phyloP scores from a whole-genome alignment of 2,797 vertebrate genomes.

The Stomatorhinus walkeri region DNA sequence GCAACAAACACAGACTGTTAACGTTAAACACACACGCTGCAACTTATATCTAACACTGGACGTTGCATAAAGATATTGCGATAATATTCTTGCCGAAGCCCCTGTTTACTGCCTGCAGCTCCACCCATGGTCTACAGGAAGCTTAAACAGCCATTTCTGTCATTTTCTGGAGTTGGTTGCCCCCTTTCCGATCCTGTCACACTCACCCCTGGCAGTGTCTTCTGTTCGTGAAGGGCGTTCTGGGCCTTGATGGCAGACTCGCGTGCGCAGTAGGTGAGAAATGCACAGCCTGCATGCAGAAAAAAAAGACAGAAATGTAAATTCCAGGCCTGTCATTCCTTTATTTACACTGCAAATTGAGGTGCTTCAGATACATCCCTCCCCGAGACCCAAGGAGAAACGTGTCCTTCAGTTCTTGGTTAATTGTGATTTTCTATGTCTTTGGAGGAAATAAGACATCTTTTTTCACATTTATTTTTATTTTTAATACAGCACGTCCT shows the following conservation, averaged over 20 bases:
- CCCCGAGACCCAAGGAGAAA: no score
- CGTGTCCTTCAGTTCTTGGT: no score
- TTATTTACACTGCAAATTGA: neutral
- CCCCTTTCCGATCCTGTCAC: neutral
- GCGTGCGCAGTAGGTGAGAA: constrained; percentile 13
- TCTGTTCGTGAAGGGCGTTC: constrained; percentile 69
- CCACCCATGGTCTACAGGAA: neutral
- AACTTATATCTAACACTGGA: neutral
- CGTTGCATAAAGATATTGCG: neutral
- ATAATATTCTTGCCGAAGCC: neutral
- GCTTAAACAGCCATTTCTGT: neutral
- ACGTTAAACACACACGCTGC: neutral
- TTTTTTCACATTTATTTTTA: no score
- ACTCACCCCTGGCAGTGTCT: constrained; percentile 49
- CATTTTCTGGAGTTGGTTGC: neutral
- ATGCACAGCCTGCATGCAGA: neutral
- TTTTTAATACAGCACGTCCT: no score
- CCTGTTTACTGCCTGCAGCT: neutral
- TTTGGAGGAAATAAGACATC: no score
- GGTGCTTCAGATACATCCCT: neutral
- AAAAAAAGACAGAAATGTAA: neutral
- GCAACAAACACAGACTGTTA: neutral
- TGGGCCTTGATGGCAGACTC: constrained; percentile 42
- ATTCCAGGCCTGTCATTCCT: neutral
- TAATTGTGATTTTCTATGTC: no score